phyloP scores from a whole-genome alignment of 2,797 vertebrate genomes.

The Poeciliopsis turneri region DNA sequence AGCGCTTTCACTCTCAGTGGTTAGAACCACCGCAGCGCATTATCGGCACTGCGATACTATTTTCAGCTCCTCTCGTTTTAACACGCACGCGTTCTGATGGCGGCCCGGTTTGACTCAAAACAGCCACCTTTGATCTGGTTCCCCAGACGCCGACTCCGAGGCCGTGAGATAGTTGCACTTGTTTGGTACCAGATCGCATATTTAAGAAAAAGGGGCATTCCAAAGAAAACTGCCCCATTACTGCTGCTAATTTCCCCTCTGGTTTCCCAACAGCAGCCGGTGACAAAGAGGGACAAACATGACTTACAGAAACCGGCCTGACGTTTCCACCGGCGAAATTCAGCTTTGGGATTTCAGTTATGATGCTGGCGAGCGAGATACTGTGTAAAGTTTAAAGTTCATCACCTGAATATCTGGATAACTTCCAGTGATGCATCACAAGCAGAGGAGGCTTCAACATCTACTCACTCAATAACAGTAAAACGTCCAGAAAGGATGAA shows the following conservation, averaged over 20 bases:
- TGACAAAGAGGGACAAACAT: constrained; percentile 27
- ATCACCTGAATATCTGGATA: not conserved
- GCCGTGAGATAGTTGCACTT: constrained; percentile 54
- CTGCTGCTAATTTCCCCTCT: constrained; percentile 50
- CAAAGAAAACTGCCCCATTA: constrained; percentile 68
- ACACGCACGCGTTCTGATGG: constrained; percentile 44
- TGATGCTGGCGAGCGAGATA: constrained; percentile 1
- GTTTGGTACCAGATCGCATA: constrained; percentile 41
- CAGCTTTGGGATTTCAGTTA: constrained; percentile 24
- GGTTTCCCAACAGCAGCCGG: constrained; percentile 62
- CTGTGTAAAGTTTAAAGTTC: constrained; percentile 36
- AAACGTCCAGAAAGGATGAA: too few species aligned
- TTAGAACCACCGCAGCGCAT: constrained; percentile 58
- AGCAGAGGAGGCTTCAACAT: not conserved
- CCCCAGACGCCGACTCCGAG: constrained; percentile 46
- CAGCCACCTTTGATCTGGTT: constrained; percentile 52
- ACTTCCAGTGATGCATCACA: not conserved
- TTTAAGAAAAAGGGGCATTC: constrained; percentile 67
- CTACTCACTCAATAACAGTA: too few species aligned
- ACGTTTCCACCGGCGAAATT: constrained; percentile 31
- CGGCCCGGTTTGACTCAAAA: constrained; percentile 57
- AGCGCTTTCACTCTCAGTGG: constrained; percentile 73
- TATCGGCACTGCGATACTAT: constrained; percentile 57
- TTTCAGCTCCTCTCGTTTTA: constrained; percentile 56
- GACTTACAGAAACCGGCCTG: constrained; percentile 46